These are phyloP conservation scores for Aspidiotus rigidus DNA, from an alignment of 2,888 invertebrate genomes.

Conservation along the genomic window DNA sequence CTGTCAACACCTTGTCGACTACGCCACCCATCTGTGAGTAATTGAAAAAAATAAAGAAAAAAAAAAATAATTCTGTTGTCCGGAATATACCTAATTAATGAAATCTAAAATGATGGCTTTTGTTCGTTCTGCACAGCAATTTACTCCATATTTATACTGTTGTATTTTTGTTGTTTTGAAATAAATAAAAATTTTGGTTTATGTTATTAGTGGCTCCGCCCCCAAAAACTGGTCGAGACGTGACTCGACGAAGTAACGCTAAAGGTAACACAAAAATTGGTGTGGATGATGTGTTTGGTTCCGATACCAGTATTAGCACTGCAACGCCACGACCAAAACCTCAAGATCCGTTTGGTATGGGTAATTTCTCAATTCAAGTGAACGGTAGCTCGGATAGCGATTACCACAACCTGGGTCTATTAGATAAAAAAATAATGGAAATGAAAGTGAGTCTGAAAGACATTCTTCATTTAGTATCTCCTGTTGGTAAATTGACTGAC, in stretches of 20 bases:
- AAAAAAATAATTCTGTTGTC: too few species aligned
- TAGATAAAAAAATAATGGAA: conserved; percentile 73
- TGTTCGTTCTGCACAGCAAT: too few species aligned
- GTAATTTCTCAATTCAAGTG: conserved; percentile 51
- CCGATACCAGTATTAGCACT: conserved; percentile 31
- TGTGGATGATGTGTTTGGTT: conserved; percentile 36
- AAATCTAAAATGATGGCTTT: too few species aligned
- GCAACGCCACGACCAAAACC: conserved; percentile 35
- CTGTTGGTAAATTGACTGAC: conserved; percentile 35
- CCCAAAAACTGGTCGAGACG: conserved; percentile 62
- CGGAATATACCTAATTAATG: too few species aligned
- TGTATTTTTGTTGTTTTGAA: too few species aligned
- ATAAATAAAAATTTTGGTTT: too few species aligned
- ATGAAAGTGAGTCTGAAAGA: conserved; percentile 60
- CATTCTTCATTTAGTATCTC: not conserved
- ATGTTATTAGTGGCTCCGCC: conserved; percentile 72
- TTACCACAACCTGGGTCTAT: conserved; percentile 61
- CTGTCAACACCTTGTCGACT: conserved; percentile 15
- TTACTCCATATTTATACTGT: too few species aligned
- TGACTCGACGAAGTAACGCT: conserved; percentile 39
- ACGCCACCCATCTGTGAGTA: conserved; percentile 35
- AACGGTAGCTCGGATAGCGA: conserved; percentile 46
- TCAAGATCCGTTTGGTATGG: conserved; percentile 75
- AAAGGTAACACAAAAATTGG: conserved; percentile 39
- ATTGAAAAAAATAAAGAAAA: not conserved